Evolutionary conservation across 2,888 invertebrate genomes (phyloP), one percentile per base, ranked within the genome.

Genomic region (Epinotia demarniana): DNA sequence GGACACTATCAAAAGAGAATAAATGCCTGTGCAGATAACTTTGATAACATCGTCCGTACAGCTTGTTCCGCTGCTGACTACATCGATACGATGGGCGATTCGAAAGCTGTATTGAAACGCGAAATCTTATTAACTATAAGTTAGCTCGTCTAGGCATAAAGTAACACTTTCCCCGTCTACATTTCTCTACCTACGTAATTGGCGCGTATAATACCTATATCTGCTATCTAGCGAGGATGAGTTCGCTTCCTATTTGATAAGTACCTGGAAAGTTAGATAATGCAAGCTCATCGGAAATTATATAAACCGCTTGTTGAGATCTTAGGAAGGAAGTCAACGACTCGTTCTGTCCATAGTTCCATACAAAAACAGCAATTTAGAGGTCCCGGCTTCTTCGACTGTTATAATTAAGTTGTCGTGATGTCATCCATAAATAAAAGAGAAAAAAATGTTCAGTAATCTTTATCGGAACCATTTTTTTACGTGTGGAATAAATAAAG

Each of bases 171-270:
- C 66, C 4, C 66, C 33, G 33, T 55, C 69, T 23, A 60, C n/a
- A 49, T 70, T 27, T 62, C 71, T 62, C 39, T 62, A 39, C 53
- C 63, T 63, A 75, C 74, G 70, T 70, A 75, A 75, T 75, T 60
- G 33, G 16, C 18, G 16, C 8, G 68, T 49, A 61, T 66, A 72
- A 39, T 39, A 39, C 18, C 12, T 46, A 46, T 12, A 46, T 12
- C 18, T 60, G 60, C 49, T 19, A 46, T 69, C 49, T 39, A 11
- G 13, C 19, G 33, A 60, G 18, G 27, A 57, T 46, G 23, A 58
- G 53, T 67, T 49, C 63, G 57, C 69, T 69, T 74, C 69, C 63
- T 74, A 46, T 55, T 66, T 49, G 49, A 49, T 5, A 49, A 53
- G 6, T 53, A 61, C 53, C 57, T 33, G 23, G 43, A 27, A 49